Conservation (phyloP, 1,140 invertebrate species). For the Stenopsyche tienmushanensis region DNA sequence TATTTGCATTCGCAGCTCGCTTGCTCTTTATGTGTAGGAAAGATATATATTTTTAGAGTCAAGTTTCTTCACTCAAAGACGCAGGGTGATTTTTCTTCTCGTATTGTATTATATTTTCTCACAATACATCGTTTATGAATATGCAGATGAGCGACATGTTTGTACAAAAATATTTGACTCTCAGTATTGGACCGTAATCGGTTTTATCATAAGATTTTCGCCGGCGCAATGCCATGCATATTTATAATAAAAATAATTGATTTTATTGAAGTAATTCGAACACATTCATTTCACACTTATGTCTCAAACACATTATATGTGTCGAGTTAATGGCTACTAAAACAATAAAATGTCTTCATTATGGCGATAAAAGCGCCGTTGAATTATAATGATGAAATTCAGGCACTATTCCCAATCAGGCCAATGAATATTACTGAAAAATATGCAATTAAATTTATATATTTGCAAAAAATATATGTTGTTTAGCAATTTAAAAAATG, state of each 20-base stretch:
- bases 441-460: too few relatives aligned
- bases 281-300: too few relatives aligned
- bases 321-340: background rate
- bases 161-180: too few relatives aligned
- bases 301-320: too few relatives aligned
- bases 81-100: constrained; percentile 8
- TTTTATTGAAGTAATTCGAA: background rate
- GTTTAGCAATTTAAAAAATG: too few relatives aligned
- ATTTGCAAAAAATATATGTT: too few relatives aligned
- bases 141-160: background rate
- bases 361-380: too few relatives aligned
- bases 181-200: too few relatives aligned
- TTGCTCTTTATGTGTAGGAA: constrained; percentile 12
- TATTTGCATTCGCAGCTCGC: constrained; percentile 30
- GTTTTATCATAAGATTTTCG: background rate
- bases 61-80: constrained; percentile 5
- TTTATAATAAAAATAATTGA: background rate
- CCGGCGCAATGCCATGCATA: background rate
- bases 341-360: constrained; percentile 11
- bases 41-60: constrained; percentile 21
- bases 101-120: background rate
- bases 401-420: too few relatives aligned
- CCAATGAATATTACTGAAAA: too few relatives aligned
- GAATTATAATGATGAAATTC: too few relatives aligned
- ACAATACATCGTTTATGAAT: too few relatives aligned